Conservation (phyloP, 2,113 vertebrate genomes). For the Laterallus jamaicensis region DNA sequence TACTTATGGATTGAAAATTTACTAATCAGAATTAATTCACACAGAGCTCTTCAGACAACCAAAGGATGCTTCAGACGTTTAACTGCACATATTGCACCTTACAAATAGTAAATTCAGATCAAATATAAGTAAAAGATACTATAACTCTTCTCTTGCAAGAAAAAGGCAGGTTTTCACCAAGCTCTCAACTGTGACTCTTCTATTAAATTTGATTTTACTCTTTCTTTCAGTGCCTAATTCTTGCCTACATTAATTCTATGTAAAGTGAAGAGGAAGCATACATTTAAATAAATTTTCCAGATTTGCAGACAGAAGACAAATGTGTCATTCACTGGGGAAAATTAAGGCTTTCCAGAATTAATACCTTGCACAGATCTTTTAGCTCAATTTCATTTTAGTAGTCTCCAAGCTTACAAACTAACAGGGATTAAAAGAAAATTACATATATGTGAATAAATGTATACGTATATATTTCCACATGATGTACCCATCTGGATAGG, state of each 20-base stretch:
- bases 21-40: background rate
- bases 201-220: conserved; percentile 9
- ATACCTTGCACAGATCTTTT: background rate
- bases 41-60: background rate
- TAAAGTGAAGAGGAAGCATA: conserved; percentile 43
- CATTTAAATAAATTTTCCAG: conserved; percentile 65
- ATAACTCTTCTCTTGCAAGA: background rate
- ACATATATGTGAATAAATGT: conserved; percentile 15
- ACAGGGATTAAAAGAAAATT: conserved; percentile 12
- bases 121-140: background rate
- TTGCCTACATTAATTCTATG: conserved; percentile 36
- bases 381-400: conserved; percentile 22
- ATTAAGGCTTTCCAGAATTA: conserved; percentile 36
- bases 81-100: background rate
- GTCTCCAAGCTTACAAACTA: conserved; percentile 11
- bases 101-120: background rate
- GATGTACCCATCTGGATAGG: background rate
- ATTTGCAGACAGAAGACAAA: conserved; percentile 55
- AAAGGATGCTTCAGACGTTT: background rate
- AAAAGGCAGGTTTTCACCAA: conserved; percentile 5
- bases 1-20: background rate
- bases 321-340: conserved; percentile 40
- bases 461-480: conserved; percentile 26
- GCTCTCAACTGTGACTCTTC: background rate
- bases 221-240: conserved; percentile 21